These are phyloP conservation scores for Flexamia atlantica DNA, from an alignment of 2,888 invertebrate genomes.

Conservation along the genomic window DNA sequence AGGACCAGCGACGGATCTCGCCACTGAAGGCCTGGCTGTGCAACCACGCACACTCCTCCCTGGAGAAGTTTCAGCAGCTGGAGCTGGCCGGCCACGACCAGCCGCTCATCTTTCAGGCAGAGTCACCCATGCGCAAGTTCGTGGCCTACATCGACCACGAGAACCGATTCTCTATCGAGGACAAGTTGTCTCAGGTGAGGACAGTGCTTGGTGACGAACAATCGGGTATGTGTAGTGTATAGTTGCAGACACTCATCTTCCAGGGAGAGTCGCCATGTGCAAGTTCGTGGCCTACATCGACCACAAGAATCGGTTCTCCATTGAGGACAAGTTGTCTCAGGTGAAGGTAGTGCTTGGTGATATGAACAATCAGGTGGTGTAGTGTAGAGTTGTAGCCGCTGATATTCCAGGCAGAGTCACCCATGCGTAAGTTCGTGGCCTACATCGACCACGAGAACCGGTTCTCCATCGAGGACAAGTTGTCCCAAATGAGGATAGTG, in stretches of 20 bases:
- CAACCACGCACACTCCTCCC: constrained; percentile 89
- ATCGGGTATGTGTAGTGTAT: too few species aligned
- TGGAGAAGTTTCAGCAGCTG: constrained; percentile 89
- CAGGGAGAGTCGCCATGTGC: too few species aligned
- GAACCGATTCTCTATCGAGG: constrained; percentile 90
- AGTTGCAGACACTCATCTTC: too few species aligned
- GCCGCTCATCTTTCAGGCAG: constrained; percentile 91
- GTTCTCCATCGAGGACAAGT: constrained; percentile 92
- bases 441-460: constrained; percentile 96
- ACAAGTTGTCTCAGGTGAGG: constrained; percentile 94
- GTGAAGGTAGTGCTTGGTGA: too few species aligned
- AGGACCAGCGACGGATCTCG: constrained; percentile 89
- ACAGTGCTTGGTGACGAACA: too few species aligned
- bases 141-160: constrained; percentile 97
- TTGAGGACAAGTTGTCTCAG: too few species aligned
- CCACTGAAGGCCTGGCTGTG: constrained; percentile 95
- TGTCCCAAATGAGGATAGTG: constrained; percentile 88
- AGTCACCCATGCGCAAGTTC: constrained; percentile 92
- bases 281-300: too few species aligned
- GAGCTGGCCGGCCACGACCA: constrained; percentile 80
- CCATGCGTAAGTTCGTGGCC: constrained; percentile 92
- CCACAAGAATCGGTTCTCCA: too few species aligned
- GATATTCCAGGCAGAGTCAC: constrained; percentile 91
- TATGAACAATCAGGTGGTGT: too few species aligned
- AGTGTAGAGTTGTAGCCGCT: constrained; percentile 78